Base-by-base conservation (phyloP, 2,797 vertebrate species). In the Gobionotothen gibberifrons region DNA sequence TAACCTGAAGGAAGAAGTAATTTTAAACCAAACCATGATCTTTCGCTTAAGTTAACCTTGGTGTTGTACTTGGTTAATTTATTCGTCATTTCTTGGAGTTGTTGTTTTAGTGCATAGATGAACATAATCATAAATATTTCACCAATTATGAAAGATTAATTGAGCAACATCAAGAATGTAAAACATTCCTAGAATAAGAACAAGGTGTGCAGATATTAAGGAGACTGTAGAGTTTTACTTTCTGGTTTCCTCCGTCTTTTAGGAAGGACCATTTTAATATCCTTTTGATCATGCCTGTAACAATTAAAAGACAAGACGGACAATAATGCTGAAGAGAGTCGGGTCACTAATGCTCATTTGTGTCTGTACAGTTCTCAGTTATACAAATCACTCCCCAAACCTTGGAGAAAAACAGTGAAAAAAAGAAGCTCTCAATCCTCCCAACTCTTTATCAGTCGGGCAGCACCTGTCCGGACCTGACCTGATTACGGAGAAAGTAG, bases 401-500 rank as follows among this genome's bases (percentile, higher is more conserved):
- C 0, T 46, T 21, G 5, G 19, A 73, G 47, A 57, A 53, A 70
- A 81, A 46, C 22, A 46, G 44, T 76, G 71, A 81, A 69, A 83
- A 82, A 85, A 77, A 64, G 71, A 62, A 85, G 66, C 54, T 80
- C 69, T 87, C 74, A 49, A 74, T 82, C 78, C 76, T 55, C 55
- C 22, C 55, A 65, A 82, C 86, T 76, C 79, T 85, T 90, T 90
- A 90, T 92, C 90, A 91, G 88, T 89, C 76, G 69, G 68, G 74
- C 72, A 79, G 72, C 89, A 92, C 87, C 90, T 92, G 90, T 90
- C 86, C 48, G 49, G 82, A 81, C 76, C 60, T 92, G 91, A 91
- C 91, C 89, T 89, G 82, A 87, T 90, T 92, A 82, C 82, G n/a
- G 71, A 58, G 67, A 90, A 92, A 92, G 87, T 92, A 89, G 90